A percentile compares a stretch with the other conserved stretches of the same genome.
Evolutionary conservation across 1,140 invertebrate genomes (phyloP).

Genomic region (Lordiphosa stackelbergi): DNA sequence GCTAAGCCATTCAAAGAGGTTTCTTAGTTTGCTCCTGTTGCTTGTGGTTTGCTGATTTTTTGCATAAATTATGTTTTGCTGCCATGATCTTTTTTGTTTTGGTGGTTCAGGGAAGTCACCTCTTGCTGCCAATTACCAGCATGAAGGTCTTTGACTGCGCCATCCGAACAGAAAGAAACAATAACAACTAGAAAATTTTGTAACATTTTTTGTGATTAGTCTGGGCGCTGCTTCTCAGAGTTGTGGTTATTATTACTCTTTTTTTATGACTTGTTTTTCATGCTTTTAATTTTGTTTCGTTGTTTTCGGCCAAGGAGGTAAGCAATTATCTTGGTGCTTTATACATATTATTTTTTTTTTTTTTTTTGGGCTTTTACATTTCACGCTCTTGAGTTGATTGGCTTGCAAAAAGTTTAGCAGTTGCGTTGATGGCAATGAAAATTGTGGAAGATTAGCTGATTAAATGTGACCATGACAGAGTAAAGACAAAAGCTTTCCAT

Average conservation of each 20-base stretch:
- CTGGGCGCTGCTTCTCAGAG: conserved; percentile 22
- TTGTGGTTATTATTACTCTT: conserved; percentile 34
- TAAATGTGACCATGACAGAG: neutral
- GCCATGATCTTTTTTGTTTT: conserved; percentile 1
- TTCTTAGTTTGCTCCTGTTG: conserved; percentile 24
- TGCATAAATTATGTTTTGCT: conserved; percentile 61
- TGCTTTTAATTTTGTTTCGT: conserved; percentile 67
- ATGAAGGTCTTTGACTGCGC: conserved; percentile 75
- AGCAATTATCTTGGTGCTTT: conserved; percentile 47
- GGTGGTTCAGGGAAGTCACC: conserved; percentile 35
- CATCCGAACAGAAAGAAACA: conserved; percentile 29
- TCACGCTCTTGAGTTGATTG: conserved; percentile 71
- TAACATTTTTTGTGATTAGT: conserved; percentile 62
- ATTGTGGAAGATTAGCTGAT: conserved; percentile 19
- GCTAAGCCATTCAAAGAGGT: conserved; percentile 25
- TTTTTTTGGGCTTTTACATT: conserved; percentile 37
- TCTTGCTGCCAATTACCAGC: conserved; percentile 67
- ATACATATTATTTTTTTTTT: conserved; percentile 28
- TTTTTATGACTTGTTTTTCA: conserved; percentile 67
- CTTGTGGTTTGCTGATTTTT: conserved; percentile 27
- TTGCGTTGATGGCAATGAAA: conserved; percentile 55
- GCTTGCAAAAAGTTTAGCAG: conserved; percentile 49
- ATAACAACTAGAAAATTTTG: conserved; percentile 58
- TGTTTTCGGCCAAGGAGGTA: conserved; percentile 48
- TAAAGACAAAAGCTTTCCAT: neutral